Evolutionary conservation across 1,140 invertebrate genomes (phyloP).

Genomic region (Penaeus vannamei): DNA sequence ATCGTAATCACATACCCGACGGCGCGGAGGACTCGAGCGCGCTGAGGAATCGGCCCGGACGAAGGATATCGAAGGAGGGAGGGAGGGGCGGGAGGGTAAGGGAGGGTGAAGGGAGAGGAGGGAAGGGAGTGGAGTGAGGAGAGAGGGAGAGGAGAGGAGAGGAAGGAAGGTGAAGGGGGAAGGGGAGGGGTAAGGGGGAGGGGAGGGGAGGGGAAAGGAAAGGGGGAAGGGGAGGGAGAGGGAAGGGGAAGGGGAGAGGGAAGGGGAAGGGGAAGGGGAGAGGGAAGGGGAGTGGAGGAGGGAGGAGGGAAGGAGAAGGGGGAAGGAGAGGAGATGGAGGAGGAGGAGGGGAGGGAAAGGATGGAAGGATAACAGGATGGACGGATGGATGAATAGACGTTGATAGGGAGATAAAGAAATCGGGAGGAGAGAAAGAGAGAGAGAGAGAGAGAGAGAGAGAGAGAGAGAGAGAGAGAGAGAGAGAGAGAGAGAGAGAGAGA

Average conservation of each 20-base stretch:
- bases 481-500: not conserved
- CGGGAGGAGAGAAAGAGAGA: not conserved
- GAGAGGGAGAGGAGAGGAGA: not conserved
- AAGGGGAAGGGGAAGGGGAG: not conserved
- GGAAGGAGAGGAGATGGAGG: not conserved
- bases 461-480: not conserved
- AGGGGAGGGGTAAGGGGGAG: no score
- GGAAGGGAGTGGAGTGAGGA: not conserved
- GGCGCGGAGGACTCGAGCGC: not conserved
- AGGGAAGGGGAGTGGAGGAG: not conserved
- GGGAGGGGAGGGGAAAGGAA: no score
- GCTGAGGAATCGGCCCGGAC: not conserved
- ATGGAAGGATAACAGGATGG: not conserved
- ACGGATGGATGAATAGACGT: not conserved
- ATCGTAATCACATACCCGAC: constrained; percentile 34
- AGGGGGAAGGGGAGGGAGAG: not conserved
- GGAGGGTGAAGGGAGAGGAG: not conserved
- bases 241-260: not conserved
- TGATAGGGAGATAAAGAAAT: not conserved
- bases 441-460: not conserved
- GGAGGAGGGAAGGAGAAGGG: not conserved
- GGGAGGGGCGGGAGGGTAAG: no score
- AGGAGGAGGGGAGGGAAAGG: not conserved
- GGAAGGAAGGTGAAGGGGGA: not conserved
- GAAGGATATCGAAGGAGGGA: not conserved